Conservation (phyloP, 2,113 vertebrate genomes). For the Myotis lucifugus region DNA sequence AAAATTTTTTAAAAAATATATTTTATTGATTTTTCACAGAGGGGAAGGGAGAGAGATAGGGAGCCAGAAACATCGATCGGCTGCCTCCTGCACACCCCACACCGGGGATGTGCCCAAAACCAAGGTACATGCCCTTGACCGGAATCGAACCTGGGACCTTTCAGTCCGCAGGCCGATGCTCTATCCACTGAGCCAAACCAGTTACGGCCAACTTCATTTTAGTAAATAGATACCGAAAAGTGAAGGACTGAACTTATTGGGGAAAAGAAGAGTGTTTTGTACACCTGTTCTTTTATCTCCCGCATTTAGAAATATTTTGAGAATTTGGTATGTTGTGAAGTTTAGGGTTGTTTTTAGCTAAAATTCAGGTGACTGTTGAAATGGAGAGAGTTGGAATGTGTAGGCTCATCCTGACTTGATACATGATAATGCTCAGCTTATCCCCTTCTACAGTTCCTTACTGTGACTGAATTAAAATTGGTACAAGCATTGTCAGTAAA, state of each 20-base stretch:
- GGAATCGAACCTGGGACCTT: too few relatives aligned
- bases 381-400: neutral
- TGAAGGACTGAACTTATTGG: neutral
- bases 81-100: too few relatives aligned
- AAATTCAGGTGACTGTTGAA: neutral
- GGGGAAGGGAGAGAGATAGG: too few relatives aligned
- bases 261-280: neutral
- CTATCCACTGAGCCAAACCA: too few relatives aligned
- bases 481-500: neutral
- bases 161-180: too few relatives aligned
- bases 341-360: neutral
- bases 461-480: neutral
- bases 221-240: neutral
- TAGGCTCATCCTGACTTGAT: neutral
- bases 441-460: neutral
- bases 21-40: too few relatives aligned
- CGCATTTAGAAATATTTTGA: neutral
- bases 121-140: too few relatives aligned
- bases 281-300: neutral
- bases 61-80: too few relatives aligned
- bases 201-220: neutral
- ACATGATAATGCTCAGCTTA: neutral
- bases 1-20: too few relatives aligned
- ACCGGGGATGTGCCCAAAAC: too few relatives aligned
- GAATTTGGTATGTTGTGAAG: neutral